A percentile compares a stretch with the other conserved stretches of the same genome.
Evolutionary conservation across 1,140 invertebrate species (phyloP).

Genomic region (Cotesia glomerata): DNA sequence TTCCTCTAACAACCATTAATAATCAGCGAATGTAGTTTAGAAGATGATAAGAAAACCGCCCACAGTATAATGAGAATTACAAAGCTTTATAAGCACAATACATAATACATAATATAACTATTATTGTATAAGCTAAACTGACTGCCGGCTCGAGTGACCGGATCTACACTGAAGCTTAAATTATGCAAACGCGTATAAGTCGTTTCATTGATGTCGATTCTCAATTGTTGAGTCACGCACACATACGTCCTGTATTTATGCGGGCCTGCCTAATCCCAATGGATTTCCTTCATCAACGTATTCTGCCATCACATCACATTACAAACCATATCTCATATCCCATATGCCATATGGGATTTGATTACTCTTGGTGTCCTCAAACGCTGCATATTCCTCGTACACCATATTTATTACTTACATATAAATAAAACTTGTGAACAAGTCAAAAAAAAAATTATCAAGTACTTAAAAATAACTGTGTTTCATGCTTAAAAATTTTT

Average conservation of each 20-base stretch:
- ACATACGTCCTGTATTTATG: conserved; percentile 22
- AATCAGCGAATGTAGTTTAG: conserved; percentile 18
- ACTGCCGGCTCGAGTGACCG: conserved; percentile 1
- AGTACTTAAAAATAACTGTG: no score
- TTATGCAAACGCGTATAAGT: conserved; percentile 30
- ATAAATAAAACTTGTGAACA: no score
- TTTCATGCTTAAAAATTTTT: no score
- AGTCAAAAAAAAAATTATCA: no score
- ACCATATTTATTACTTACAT: no score
- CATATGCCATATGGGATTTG: no score
- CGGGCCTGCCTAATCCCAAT: conserved; percentile 21
- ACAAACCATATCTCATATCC: no score
- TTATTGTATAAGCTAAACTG: background rate
- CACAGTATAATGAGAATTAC: background rate
- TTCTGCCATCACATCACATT: background rate
- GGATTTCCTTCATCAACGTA: conserved; percentile 28
- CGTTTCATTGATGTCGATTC: conserved; percentile 30
- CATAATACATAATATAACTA: conserved; percentile 1
- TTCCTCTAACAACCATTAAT: background rate
- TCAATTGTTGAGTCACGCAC: conserved; percentile 27
- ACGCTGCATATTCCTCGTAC: no score
- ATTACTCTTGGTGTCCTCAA: no score
- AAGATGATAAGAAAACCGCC: conserved; percentile 22
- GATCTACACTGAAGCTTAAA: conserved; percentile 10
- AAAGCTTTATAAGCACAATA: conserved; percentile 1